Conservation (phyloP, 2,888 invertebrate species). For the Philonicus albiceps region DNA sequence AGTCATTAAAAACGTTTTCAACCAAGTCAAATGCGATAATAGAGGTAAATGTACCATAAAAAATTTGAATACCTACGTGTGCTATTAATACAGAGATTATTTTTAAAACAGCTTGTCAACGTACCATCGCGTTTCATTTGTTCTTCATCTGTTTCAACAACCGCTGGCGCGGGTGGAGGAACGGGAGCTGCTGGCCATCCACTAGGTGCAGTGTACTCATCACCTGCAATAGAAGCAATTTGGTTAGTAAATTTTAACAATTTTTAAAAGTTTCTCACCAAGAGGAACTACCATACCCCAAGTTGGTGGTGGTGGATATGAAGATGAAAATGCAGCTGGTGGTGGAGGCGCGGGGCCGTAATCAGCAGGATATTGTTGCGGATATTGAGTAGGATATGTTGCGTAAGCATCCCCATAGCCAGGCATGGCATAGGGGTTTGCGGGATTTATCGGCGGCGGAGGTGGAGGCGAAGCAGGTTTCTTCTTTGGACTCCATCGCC, state of each 20-base stretch:
- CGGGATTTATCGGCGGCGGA: conserved; percentile 49
- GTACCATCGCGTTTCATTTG: conserved; percentile 60
- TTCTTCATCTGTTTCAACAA: conserved; percentile 48
- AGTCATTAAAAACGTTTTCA: conserved; percentile 26
- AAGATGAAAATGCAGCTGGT: conserved; percentile 53
- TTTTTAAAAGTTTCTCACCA: neutral
- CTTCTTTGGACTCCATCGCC: conserved; percentile 52
- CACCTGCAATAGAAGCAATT: conserved; percentile 1
- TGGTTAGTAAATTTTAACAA: neutral
- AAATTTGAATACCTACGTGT: conserved; percentile 33
- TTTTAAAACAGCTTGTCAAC: conserved; percentile 45
- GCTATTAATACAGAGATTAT: conserved; percentile 7
- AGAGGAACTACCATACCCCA: conserved; percentile 53
- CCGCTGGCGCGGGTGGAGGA: conserved; percentile 44
- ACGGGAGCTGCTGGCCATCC: conserved; percentile 41
- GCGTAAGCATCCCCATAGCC: conserved; percentile 9
- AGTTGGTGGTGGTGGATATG: conserved; percentile 56
- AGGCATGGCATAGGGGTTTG: conserved; percentile 45
- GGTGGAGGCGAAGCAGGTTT: conserved; percentile 52
- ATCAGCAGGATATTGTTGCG: conserved; percentile 53
- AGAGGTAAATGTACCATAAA: conserved; percentile 7
- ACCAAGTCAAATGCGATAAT: conserved; percentile 26
- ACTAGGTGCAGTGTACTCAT: conserved; percentile 42
- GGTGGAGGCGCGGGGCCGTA: conserved; percentile 50
- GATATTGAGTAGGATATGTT: conserved; percentile 35